Evolutionary conservation across 2,113 vertebrate genomes (phyloP).

Genomic region (Tupaia chinensis): DNA sequence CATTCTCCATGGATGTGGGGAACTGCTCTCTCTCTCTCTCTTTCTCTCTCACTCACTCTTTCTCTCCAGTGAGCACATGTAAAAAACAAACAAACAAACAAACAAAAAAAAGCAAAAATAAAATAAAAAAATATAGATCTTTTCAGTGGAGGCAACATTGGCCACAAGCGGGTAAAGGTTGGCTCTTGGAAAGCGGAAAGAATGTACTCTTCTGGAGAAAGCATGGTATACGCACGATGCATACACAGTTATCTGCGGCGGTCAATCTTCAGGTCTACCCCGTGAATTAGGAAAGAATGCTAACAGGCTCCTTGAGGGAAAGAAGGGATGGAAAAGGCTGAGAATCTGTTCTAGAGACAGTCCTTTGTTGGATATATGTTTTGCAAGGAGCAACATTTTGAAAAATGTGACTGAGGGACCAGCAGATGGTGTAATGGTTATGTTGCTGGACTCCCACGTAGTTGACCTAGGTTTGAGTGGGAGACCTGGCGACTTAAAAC

Average conservation of each 20-base stretch:
- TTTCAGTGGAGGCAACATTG: background rate
- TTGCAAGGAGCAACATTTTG: background rate
- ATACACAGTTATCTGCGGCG: background rate
- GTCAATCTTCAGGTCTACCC: background rate
- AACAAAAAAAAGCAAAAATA: too few relatives aligned
- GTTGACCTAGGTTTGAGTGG: too few relatives aligned
- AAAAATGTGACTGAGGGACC: too few relatives aligned
- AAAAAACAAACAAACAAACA: too few relatives aligned
- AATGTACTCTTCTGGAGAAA: background rate
- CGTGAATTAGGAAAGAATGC: background rate
- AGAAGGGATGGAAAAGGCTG: background rate
- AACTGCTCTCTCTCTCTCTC: too few relatives aligned
- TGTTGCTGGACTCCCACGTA: too few relatives aligned
- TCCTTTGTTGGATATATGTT: background rate
- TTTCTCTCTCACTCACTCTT: too few relatives aligned
- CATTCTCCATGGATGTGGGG: too few relatives aligned
- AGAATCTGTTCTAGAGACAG: background rate
- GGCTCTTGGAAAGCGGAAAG: background rate
- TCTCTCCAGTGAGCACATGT: too few relatives aligned
- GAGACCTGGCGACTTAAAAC: too few relatives aligned
- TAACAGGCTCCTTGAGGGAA: background rate
- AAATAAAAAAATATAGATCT: too few relatives aligned
- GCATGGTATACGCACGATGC: fast-evolving
- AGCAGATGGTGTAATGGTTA: too few relatives aligned
- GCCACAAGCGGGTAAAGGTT: background rate